A percentile compares a stretch with the other conserved stretches of the same genome.
These are phyloP conservation scores for Danio albolineatus DNA, from an alignment of 2,797 vertebrate species.

Conservation along the genomic window DNA sequence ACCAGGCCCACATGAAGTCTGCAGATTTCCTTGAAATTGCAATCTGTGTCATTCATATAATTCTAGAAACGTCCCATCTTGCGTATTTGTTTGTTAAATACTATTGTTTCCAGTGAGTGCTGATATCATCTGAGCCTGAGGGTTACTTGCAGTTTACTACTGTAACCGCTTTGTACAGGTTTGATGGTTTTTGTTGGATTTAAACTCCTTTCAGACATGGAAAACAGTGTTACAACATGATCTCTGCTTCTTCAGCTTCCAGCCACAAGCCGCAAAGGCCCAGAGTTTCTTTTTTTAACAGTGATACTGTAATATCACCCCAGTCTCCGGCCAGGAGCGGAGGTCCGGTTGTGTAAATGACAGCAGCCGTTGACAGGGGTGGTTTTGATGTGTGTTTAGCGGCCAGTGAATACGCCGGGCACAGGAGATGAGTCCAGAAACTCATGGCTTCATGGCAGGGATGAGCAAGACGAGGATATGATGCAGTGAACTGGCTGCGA, in stretches of 20 bases:
- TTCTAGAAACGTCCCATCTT: not conserved
- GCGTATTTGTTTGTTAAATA: not conserved
- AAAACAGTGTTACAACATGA: constrained; percentile 12
- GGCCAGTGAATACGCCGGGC: not conserved
- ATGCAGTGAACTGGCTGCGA: constrained; percentile 28
- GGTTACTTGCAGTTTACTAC: constrained; percentile 8
- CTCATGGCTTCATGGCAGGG: not conserved
- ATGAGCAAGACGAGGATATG: constrained; percentile 9
- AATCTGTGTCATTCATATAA: not conserved
- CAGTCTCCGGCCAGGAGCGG: constrained; percentile 10
- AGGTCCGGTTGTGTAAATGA: constrained; percentile 30
- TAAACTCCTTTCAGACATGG: not conserved
- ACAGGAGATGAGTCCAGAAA: not conserved
- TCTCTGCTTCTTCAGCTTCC: constrained; percentile 2
- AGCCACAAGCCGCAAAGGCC: constrained; percentile 6
- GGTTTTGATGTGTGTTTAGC: constrained; percentile 15
- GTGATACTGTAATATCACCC: constrained; percentile 29
- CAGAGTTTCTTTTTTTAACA: constrained; percentile 37
- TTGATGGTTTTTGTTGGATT: not conserved
- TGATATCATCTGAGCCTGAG: not conserved
- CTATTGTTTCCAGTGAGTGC: not conserved
- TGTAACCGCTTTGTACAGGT: not conserved
- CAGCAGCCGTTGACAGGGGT: constrained; percentile 12
- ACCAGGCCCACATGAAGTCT: constrained; percentile 19
- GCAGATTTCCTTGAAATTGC: constrained; percentile 11